Percentiles rank a stretch among this genome's conserved stretches.
These are phyloP conservation scores for Hanleya hanleyi DNA, from an alignment of 2,888 invertebrate species.

Conservation along the genomic window DNA sequence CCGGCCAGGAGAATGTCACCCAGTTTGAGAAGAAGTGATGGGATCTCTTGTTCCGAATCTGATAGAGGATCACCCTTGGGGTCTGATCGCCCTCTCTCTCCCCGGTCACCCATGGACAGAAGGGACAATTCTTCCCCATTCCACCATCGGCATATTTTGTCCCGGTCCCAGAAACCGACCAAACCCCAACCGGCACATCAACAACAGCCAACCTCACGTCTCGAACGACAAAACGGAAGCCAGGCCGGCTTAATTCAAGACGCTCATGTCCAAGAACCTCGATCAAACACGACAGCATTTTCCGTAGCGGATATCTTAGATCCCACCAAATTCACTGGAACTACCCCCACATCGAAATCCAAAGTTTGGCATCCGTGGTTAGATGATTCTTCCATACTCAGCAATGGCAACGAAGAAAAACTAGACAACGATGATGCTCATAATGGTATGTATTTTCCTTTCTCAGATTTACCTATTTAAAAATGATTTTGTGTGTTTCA, in stretches of 20 bases:
- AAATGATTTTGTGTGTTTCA: no score
- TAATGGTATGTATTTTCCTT: background rate
- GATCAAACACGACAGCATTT: conserved; percentile 54
- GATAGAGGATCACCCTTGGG: background rate
- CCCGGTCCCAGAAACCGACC: background rate
- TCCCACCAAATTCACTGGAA: conserved; percentile 61
- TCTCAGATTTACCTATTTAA: background rate
- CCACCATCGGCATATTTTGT: conserved; percentile 13
- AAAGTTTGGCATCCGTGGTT: conserved; percentile 49
- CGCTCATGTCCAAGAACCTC: conserved; percentile 8
- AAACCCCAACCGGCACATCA: conserved; percentile 1
- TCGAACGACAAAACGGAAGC: background rate
- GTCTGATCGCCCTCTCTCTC: background rate
- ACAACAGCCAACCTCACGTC: background rate
- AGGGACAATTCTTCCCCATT: no score
- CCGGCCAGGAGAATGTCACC: background rate
- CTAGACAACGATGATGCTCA: background rate
- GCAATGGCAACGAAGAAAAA: background rate
- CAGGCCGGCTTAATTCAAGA: background rate
- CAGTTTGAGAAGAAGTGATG: background rate
- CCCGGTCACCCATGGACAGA: background rate
- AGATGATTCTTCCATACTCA: conserved; percentile 18
- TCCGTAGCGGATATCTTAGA: conserved; percentile 64
- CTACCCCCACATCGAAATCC: conserved; percentile 20
- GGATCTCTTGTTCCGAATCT: background rate